Conservation (phyloP, 2,888 invertebrate species). For the Eledone cirrhosa region DNA sequence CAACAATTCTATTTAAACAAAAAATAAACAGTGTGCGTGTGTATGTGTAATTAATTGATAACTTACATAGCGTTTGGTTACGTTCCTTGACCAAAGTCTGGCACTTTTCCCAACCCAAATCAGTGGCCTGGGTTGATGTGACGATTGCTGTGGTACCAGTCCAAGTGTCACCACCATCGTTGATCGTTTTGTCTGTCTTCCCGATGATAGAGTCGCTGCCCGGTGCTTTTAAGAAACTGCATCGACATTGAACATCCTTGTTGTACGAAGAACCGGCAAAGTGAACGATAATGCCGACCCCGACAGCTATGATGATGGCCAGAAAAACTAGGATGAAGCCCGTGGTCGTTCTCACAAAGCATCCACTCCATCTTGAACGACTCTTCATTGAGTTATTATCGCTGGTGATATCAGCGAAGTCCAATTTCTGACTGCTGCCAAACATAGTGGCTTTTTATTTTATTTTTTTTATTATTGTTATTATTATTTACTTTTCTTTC, state of each 20-base stretch:
- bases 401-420: slow-evolving; percentile 19
- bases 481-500: not conserved
- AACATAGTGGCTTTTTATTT: slow-evolving; percentile 11
- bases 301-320: slow-evolving; percentile 49
- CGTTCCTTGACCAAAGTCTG: slow-evolving; percentile 37
- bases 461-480: not conserved
- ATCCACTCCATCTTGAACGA: slow-evolving; percentile 33
- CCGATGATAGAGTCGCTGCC: not conserved
- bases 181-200: slow-evolving; percentile 1
- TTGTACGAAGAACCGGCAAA: slow-evolving; percentile 53
- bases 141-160: slow-evolving; percentile 20
- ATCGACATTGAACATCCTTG: slow-evolving; percentile 66
- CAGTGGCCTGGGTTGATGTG: slow-evolving; percentile 12
- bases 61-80: slow-evolving; percentile 42
- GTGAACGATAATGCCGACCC: slow-evolving; percentile 55
- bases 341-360: slow-evolving; percentile 41
- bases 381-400: slow-evolving; percentile 23
- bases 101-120: slow-evolving; percentile 37
- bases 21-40: not conserved
- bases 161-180: slow-evolving; percentile 7
- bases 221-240: slow-evolving; percentile 32
- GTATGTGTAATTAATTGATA: not conserved
- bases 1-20: not conserved
- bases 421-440: slow-evolving; percentile 24
- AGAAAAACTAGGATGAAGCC: slow-evolving; percentile 51